Evolutionary conservation across 2,888 invertebrate genomes (phyloP), one percentile per base, ranked within the genome.

Genomic region (Parasteatoda lunata): DNA sequence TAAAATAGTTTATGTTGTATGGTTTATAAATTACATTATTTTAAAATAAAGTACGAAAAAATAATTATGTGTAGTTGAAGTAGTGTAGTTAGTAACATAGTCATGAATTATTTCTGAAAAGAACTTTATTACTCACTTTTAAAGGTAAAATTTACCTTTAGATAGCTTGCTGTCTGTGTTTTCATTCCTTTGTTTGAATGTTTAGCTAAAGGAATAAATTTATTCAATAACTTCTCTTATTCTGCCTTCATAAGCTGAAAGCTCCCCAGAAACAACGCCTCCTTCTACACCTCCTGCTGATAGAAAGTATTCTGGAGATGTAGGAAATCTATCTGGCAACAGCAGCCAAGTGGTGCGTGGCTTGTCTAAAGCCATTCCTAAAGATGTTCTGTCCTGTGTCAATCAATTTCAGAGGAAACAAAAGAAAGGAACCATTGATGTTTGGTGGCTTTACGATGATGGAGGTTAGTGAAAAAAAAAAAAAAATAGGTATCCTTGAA

Each of bases 381-480:
- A 94, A 90, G 94, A 94, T 73, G 93, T 95, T 77, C 92, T 96
- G 6, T 94, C 95, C 82, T 94, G 94, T 83, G 94, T 96, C 92
- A 94, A 95, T 13, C 93, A 95, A 89, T 97, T 97, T 92, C 95
- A 95, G 89, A 94, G 93, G 89, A 97, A 96, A 91, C 94, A 96
- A 91, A 94, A 95, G 90, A 95, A 95, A 91, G 96, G 96, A 47
- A 95, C 96, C 4, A 97, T 98, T 89, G 98, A 98, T 92, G 98
- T 98, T 13, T 98, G 98, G 98, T 99, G 98, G 98, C 93, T 99
- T 0, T 98, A 98, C 91, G 90, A 90, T 79, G 90, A 90, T 81
- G 90, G 90, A 49, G 90, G 89, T 87, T 47, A 30, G 13, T 65
- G 11, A 8, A n/a, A 15, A 30, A 30, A 2, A 30, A n/a, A 30